Evolutionary conservation across 2,888 invertebrate species (phyloP), one percentile per base, ranked within the genome.

Genomic region (Ichneumoninae sp.): DNA sequence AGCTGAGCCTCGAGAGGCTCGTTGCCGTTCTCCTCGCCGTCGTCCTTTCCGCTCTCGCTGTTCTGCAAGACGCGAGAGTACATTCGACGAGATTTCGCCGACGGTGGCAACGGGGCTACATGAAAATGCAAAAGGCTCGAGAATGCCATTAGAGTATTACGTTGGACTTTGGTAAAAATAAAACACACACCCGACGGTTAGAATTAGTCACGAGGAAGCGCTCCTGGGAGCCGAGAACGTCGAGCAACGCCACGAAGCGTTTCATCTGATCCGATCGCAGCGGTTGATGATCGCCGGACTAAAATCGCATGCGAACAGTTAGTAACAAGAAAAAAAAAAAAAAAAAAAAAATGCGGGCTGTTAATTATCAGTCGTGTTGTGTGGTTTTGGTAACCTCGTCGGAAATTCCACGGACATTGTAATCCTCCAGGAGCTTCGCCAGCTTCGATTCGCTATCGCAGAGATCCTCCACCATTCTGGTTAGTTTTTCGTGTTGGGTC

Each of bases 381-480:
- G 26, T 44, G 54, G 6, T 33, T 16, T 36, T 13, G 16, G 30
- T 88, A 90, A 93, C 93, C 93, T 93, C 92, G 52, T 88, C 89
- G 57, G 88, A 80, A 69, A 89, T 87, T 88, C 90, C 91, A 60
- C 86, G 89, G 76, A 88, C 90, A 65, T 90, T 89, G 90, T 92
- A 93, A 84, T 94, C 93, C 86, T 93, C 93, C 90, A 96, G 93
- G 83, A 96, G 94, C 89, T 94, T 94, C 90, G 95, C 94, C 87
- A 96, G 94, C 93, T 96, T 96, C 80, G 92, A 94, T 94, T 96
- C 96, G 91, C 96, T 96, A 92, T 96, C 96, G 93, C 95, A 95
- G 87, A 96, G 94, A 93, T 96, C 95, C 93, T 95, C 95, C 89
- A 96, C 95, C 95, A 96, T 96, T 93, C 94, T 95, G 90, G 95